Base-by-base conservation (phyloP, 2,888 invertebrate species). In the Xiphydria camelus region DNA sequence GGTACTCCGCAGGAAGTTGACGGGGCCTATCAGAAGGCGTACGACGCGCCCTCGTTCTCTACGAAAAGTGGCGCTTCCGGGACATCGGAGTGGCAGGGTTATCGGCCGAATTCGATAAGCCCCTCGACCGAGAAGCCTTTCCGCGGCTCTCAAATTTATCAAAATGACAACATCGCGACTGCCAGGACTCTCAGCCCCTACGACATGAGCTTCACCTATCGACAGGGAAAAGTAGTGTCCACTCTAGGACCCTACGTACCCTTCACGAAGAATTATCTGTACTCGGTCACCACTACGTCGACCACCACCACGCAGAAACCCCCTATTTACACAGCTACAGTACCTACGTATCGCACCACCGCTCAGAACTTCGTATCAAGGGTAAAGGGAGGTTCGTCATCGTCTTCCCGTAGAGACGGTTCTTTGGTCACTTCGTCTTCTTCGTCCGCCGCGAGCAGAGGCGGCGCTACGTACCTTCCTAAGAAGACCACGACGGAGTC, bases 221-320 rank as follows among this genome's bases (percentile, higher is more conserved):
- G 67, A 18, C 67, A 70, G 10, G 67, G 65, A 3, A 72, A 68
- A 41, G 57, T 66, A 1, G 57, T 65, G 51, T 69, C 74, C 4
- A 73, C 73, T 0, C 45, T 67, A 2, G 63, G 70, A 2, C 72
- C 74, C 0, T 75, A 73, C 17, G 35, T 73, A n/a, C 72, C 75
- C 0, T 75, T 75, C 20, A 73, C 74, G 0, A 74, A 64, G 31
- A 73, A 68, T 39, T 73, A 74, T 41, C 65, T 59, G 3, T 66
- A 65, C 33, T 51, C 66, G 21, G 59, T 61, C 1, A 49, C 56
- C 25, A 58, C 42, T 31, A 47, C 50, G 17, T 53, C 50, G 4
- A 51, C 64, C 19, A 46, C 63, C 39, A 51, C 63, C 41, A 61
- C 66, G 14, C n/a, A 53, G 6, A 62, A 57, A 37, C 53, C 68